Percentiles rank a stretch among this genome's conserved stretches.
phyloP scores from a whole-genome alignment of 2,113 vertebrate species.

The Phylloscopus trochiloides region DNA sequence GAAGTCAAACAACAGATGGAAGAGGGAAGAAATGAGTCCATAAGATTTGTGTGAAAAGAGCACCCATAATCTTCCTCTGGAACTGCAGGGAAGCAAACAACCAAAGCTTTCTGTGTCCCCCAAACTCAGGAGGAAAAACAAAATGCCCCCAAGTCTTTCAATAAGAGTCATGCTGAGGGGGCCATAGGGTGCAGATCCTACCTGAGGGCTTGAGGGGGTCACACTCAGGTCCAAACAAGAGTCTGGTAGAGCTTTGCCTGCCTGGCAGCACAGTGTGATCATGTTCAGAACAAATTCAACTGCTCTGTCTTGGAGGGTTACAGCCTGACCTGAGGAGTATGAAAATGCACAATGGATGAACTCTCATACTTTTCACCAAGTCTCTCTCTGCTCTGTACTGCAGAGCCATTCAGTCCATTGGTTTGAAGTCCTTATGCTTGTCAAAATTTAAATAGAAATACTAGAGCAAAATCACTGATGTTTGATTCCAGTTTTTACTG shows the following conservation, averaged over 20 bases:
- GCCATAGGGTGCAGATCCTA: neutral
- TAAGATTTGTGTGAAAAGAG: neutral
- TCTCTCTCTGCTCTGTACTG: neutral
- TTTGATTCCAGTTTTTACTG: neutral
- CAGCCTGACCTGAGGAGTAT: neutral
- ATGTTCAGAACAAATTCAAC: neutral
- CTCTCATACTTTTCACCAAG: neutral
- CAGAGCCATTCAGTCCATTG: neutral
- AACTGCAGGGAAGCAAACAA: neutral
- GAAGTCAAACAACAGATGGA: neutral
- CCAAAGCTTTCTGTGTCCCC: neutral
- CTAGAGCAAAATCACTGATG: neutral
- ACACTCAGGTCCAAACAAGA: neutral
- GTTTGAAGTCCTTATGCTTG: neutral
- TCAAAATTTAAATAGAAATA: neutral
- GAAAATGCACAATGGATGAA: neutral
- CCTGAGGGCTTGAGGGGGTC: neutral
- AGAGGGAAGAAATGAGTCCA: neutral
- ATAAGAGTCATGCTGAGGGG: neutral
- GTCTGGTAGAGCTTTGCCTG: neutral
- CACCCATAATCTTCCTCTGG: neutral
- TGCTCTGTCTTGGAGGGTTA: neutral
- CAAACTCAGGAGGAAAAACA: neutral
- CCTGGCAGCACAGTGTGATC: neutral
- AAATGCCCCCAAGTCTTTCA: neutral